phyloP scores from a whole-genome alignment of 2,113 vertebrate genomes.

The Oreochromis niloticus region DNA sequence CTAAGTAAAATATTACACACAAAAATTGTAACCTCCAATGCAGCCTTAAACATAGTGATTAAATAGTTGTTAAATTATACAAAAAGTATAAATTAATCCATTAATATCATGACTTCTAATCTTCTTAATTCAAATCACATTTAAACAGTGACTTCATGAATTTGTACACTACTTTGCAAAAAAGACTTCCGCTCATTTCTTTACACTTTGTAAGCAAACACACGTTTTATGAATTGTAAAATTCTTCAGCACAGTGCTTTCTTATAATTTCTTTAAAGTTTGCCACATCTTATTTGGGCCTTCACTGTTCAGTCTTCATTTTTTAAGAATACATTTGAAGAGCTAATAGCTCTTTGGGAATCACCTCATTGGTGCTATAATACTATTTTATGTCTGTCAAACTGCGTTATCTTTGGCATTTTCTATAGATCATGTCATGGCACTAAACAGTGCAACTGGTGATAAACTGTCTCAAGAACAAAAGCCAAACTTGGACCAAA shows the following conservation, averaged over 20 bases:
- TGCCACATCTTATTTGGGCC: neutral
- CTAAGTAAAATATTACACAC: neutral
- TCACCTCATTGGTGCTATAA: neutral
- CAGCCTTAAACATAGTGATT: neutral
- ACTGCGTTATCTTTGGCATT: neutral
- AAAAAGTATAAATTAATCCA: neutral
- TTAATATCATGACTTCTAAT: neutral
- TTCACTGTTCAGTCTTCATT: neutral
- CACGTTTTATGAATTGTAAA: neutral
- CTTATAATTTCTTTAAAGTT: neutral
- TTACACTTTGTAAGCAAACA: neutral
- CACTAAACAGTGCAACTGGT: neutral
- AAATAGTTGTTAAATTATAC: neutral
- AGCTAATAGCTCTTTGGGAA: neutral
- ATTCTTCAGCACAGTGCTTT: neutral
- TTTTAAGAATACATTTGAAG: neutral
- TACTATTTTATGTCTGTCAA: neutral
- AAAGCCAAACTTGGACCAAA: neutral
- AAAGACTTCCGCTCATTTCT: neutral
- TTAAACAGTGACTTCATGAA: neutral
- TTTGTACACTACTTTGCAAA: neutral
- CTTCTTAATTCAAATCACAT: neutral
- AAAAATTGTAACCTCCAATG: neutral
- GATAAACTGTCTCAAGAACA: neutral
- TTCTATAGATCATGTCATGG: neutral